Percentiles rank a stretch among this genome's conserved stretches.
Conservation (phyloP, 2,888 invertebrate genomes). For the Mystacides longicornis region DNA sequence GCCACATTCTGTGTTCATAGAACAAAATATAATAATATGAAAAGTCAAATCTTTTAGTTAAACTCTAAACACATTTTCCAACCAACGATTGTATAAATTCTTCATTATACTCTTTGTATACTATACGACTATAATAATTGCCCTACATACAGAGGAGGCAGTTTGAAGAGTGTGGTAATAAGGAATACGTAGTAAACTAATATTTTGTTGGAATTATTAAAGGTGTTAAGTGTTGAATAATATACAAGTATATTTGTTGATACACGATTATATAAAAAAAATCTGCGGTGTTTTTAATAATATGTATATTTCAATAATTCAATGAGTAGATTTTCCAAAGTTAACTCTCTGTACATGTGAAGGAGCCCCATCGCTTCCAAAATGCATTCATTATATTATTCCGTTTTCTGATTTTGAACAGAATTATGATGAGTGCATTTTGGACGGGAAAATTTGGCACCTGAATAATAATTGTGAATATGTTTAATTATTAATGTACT, state of each 20-base stretch:
- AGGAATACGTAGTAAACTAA: no score
- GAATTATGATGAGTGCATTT: not conserved
- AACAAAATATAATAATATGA: slow-evolving; percentile 20
- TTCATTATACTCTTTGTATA: no score
- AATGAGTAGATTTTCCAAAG: slow-evolving; percentile 25
- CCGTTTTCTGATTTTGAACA: not conserved
- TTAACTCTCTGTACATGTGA: slow-evolving; percentile 21
- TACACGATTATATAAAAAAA: no score
- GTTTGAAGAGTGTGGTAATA: no score
- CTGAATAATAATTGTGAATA: not conserved
- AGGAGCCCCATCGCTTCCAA: slow-evolving; percentile 18
- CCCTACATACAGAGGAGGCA: no score
- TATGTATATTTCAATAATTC: slow-evolving; percentile 14
- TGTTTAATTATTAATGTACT: not conserved
- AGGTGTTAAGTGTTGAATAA: no score
- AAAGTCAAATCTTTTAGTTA: not conserved
- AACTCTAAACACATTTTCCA: not conserved
- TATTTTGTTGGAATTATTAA: no score
- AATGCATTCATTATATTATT: slow-evolving; percentile 6
- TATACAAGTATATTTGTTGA: no score
- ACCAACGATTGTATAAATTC: not conserved
- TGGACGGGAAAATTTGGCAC: not conserved
- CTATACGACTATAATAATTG: no score
- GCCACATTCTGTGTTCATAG: slow-evolving; percentile 27
- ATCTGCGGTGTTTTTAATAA: no score